Percentiles rank a stretch among this genome's conserved stretches.
These are phyloP conservation scores for Cosmorhoe ocellata DNA, from an alignment of 2,888 invertebrate species.

Conservation along the genomic window DNA sequence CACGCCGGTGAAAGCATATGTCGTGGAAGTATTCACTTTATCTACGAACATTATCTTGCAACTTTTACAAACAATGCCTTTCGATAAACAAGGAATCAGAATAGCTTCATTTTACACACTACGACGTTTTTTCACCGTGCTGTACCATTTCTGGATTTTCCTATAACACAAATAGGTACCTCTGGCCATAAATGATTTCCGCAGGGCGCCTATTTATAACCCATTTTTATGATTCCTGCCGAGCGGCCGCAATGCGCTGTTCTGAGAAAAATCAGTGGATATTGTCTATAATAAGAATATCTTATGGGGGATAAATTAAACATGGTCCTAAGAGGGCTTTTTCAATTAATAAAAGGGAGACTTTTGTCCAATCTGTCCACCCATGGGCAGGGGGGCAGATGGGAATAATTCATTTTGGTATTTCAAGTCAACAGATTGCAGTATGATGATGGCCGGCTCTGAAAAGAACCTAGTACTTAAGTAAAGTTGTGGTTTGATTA, in stretches of 20 bases:
- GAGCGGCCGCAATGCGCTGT: slow-evolving; percentile 21
- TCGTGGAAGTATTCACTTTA: slow-evolving; percentile 9
- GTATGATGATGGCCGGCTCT: too few relatives aligned
- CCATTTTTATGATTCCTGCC: slow-evolving; percentile 41
- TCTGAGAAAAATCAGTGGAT: slow-evolving; percentile 23
- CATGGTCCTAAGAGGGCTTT: too few relatives aligned
- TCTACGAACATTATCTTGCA: slow-evolving; percentile 1
- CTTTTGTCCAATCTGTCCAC: too few relatives aligned
- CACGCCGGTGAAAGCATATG: slow-evolving; percentile 15
- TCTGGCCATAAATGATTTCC: slow-evolving; percentile 40
- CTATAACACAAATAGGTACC: slow-evolving; percentile 27
- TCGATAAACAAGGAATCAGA: too few relatives aligned
- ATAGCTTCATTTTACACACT: too few relatives aligned
- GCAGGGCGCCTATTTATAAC: slow-evolving; percentile 44
- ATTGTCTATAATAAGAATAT: slow-evolving; percentile 14
- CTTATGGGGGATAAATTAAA: not conserved
- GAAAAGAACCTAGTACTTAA: too few relatives aligned
- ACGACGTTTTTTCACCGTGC: too few relatives aligned
- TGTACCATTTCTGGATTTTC: slow-evolving; percentile 5
- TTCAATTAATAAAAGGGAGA: too few relatives aligned
- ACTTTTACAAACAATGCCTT: not conserved
- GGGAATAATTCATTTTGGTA: too few relatives aligned
- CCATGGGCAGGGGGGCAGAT: too few relatives aligned
- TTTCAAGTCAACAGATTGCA: too few relatives aligned
- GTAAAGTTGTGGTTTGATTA: too few relatives aligned